phyloP scores from a whole-genome alignment of 2,888 invertebrate species.

The Malthinus seriepunctatus region DNA sequence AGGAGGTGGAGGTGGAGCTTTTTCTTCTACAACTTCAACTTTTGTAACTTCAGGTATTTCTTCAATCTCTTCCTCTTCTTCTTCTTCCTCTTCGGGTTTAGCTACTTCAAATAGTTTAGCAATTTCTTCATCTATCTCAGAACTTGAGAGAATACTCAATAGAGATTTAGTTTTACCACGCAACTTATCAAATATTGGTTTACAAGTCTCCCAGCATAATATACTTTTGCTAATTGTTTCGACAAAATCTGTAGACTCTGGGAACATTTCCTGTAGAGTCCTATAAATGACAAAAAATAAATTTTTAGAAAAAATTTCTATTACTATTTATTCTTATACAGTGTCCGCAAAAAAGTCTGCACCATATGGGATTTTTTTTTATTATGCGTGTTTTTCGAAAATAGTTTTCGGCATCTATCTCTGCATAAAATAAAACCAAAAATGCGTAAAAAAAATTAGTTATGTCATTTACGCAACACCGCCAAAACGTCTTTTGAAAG shows the following conservation, averaged over 20 bases:
- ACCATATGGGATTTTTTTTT: too few species aligned
- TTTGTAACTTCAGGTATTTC: background rate
- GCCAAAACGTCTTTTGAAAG: too few species aligned
- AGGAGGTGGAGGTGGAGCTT: too few species aligned
- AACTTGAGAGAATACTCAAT: constrained; percentile 43
- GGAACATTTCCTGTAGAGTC: constrained; percentile 59
- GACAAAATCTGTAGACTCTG: constrained; percentile 54
- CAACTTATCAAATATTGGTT: constrained; percentile 48
- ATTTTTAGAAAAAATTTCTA: background rate
- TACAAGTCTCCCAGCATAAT: constrained; percentile 62
- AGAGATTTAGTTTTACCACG: constrained; percentile 32
- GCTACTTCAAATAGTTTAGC: constrained; percentile 5
- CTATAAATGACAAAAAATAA: constrained; percentile 45
- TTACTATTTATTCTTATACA: background rate
- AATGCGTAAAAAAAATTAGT: too few species aligned
- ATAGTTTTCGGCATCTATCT: too few species aligned
- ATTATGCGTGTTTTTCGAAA: too few species aligned
- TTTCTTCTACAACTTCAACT: too few species aligned
- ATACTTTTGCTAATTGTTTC: constrained; percentile 61
- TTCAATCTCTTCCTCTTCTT: constrained; percentile 1
- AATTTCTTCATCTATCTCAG: constrained; percentile 42
- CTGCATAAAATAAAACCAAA: too few species aligned
- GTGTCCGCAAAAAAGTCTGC: too few species aligned
- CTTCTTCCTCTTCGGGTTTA: constrained; percentile 6
- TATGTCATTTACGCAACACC: too few species aligned